Percentiles rank a stretch among this genome's conserved stretches.
These are phyloP conservation scores for Zapus hudsonius DNA, from an alignment of 2,113 vertebrate species.

Conservation along the genomic window DNA sequence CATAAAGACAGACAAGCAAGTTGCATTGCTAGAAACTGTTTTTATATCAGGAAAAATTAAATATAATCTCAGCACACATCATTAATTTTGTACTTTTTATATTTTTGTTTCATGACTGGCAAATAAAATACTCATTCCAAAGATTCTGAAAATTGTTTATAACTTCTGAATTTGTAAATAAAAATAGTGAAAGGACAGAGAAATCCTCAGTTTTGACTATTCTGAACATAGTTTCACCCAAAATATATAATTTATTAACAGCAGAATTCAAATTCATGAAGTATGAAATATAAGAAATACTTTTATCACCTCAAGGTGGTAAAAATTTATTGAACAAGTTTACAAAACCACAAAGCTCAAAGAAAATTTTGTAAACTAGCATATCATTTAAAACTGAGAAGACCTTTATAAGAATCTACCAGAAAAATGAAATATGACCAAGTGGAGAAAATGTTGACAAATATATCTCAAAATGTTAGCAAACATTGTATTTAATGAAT, in stretches of 20 bases:
- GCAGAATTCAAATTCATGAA: not conserved
- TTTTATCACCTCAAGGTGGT: not conserved
- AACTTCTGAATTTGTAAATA: conserved; percentile 3
- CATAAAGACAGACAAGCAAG: not conserved
- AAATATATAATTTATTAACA: not conserved
- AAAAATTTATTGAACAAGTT: not conserved
- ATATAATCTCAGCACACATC: not conserved
- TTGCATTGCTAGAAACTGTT: not conserved
- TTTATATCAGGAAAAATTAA: not conserved
- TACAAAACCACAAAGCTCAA: not conserved
- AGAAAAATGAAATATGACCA: not conserved
- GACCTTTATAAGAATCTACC: not conserved
- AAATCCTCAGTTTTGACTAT: not conserved
- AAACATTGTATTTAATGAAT: not conserved
- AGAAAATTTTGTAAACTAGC: not conserved
- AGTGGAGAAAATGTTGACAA: not conserved
- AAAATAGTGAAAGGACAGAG: not conserved
- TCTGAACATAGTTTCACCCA: conserved; percentile 8
- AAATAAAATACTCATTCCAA: not conserved
- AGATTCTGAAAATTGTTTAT: conserved; percentile 34
- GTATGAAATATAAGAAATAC: not conserved
- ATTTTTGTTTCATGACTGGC: not conserved
- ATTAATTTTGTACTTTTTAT: not conserved
- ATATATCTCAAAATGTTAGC: not conserved
- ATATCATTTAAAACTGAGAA: not conserved